A percentile compares a stretch with the other conserved stretches of the same genome.
Conservation (phyloP, 1,140 invertebrate genomes). For the Neoseiulus cucumeris region DNA sequence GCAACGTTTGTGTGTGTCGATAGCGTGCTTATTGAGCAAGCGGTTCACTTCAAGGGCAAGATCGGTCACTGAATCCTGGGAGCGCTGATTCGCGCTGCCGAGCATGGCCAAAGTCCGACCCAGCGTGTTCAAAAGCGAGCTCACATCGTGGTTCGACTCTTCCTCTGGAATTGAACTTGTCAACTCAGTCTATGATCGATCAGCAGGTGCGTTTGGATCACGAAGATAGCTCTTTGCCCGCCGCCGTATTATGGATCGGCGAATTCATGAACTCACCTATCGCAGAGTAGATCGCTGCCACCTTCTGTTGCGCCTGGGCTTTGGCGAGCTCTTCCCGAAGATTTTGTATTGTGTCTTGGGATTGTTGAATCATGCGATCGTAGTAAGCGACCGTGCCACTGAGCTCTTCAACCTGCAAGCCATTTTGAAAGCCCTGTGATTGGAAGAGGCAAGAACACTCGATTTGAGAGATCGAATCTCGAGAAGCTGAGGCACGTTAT, state of each 20-base stretch:
- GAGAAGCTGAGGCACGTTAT: no score
- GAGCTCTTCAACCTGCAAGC: background rate
- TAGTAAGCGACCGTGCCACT: background rate
- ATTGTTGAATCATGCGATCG: background rate
- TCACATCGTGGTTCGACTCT: conserved; percentile 3
- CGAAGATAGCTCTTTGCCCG: background rate
- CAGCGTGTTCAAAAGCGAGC: background rate
- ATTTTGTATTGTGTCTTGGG: background rate
- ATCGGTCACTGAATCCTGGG: conserved; percentile 2
- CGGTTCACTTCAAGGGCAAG: conserved; percentile 1
- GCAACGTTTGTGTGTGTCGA: background rate
- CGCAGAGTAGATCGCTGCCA: background rate
- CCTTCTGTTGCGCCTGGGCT: background rate
- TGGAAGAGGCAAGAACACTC: no score
- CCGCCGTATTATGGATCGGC: background rate
- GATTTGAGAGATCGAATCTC: no score
- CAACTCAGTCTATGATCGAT: background rate
- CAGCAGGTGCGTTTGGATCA: background rate
- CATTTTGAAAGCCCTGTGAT: no score
- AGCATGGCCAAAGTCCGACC: conserved; percentile 3
- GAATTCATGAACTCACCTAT: background rate
- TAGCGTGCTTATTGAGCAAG: background rate
- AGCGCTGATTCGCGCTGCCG: background rate
- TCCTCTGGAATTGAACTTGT: background rate
- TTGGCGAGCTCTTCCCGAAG: background rate